Percentiles rank a stretch among this genome's conserved stretches.
Conservation (phyloP, 2,113 vertebrate genomes). For the Saguinus imperator region DNA sequence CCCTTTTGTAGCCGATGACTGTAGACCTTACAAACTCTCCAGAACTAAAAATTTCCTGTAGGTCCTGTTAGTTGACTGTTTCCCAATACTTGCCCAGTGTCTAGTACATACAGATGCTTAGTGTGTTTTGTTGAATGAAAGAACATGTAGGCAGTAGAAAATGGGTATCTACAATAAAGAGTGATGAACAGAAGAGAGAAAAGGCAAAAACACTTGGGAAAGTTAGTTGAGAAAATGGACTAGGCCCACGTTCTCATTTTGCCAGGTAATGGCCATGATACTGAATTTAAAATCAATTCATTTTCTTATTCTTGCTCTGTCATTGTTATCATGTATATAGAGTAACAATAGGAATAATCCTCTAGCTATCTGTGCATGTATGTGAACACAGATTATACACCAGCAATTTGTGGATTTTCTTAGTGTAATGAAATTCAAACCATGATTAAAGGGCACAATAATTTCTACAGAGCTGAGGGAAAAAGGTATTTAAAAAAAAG, state of each 20-base stretch:
- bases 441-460: neutral
- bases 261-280: neutral
- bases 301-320: neutral
- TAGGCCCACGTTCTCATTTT: neutral
- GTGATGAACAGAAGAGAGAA: neutral
- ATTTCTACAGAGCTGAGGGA: neutral
- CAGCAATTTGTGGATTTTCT: neutral
- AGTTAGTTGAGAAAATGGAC: neutral
- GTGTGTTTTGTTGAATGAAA: neutral
- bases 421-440: slow-evolving; percentile 37
- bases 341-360: neutral
- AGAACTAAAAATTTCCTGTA: neutral
- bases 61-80: neutral
- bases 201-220: neutral
- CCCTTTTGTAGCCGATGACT: neutral
- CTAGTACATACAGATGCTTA: neutral
- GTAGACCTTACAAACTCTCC: neutral
- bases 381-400: neutral
- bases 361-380: neutral
- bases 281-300: neutral
- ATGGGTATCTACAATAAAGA: neutral
- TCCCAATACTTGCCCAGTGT: neutral
- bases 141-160: neutral
- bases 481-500: neutral
- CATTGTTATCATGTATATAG: neutral